Base-by-base conservation (phyloP, 2,888 invertebrate genomes). In the Mythimna pallens region DNA sequence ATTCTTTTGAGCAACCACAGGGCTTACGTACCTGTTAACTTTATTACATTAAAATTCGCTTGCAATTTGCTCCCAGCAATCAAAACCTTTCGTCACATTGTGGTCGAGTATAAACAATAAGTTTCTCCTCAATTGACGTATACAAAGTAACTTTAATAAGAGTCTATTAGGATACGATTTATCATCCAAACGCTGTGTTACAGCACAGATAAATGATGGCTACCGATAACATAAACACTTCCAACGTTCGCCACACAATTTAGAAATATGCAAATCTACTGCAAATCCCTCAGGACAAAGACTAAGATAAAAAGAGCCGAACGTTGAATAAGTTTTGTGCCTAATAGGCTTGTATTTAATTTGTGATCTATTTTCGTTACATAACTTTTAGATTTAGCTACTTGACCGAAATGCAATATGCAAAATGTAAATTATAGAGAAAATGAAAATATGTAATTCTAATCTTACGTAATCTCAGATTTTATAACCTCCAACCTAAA, bases 211-310 rank as follows among this genome's bases (percentile, higher is more conserved):
- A 84, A 86, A 78, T 62, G 74, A 80, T 67, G 20, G 64, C 67
- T 81, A 75, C 71, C 70, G 80, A 86, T 77, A 86, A 85, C 78
- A 87, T 86, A 88, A 90, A 90, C 90, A 91, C 78, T 84, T 76
- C 72, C 65, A 76, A 25, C 84, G 83, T 82, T 86, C 79, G 81
- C 65, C 82, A 76, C 73, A 77, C 85, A 89, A 89, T 92, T 92
- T 90, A 92, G 92, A 91, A 91, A 90, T 92, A 92, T 92, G 93
- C 85, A 90, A 92, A 92, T 91, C 76, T 73, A 63, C 81, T 86
- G 86, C 87, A 90, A 92, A 92, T 91, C 89, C 90, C 77, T 74
- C 17, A 43, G 8, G 55, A 12, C 81, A 80, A 74, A 80, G 84
- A 84, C 9, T 72, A 83, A 65, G 25, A 50, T 65, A 25, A 55